These are phyloP conservation scores for Entelurus aequoreus DNA, from an alignment of 2,113 vertebrate genomes.

Conservation along the genomic window DNA sequence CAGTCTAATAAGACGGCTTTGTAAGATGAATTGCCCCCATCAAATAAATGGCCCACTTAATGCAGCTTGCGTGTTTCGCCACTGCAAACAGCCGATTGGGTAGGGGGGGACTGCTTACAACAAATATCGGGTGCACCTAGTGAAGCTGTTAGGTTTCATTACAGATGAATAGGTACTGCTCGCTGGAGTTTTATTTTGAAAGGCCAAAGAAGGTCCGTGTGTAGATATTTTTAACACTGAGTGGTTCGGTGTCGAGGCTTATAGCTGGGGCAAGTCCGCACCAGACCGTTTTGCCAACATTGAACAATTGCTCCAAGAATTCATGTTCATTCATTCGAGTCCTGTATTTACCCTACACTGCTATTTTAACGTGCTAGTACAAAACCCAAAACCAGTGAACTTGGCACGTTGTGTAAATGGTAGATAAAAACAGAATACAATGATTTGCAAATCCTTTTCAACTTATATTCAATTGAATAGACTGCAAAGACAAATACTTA, in stretches of 20 bases:
- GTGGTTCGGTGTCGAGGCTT: slow-evolving; percentile 11
- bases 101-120: slow-evolving; percentile 36
- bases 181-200: slow-evolving; percentile 33
- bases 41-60: slow-evolving; percentile 70
- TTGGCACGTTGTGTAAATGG: too few relatives aligned
- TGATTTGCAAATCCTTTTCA: too few relatives aligned
- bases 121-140: slow-evolving; percentile 48
- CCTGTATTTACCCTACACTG: too few relatives aligned
- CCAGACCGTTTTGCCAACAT: too few relatives aligned
- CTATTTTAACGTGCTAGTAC: too few relatives aligned
- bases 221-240: slow-evolving; percentile 36
- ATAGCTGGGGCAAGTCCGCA: not conserved
- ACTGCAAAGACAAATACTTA: too few relatives aligned
- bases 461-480: too few relatives aligned
- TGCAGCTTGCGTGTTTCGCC: slow-evolving; percentile 54
- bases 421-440: too few relatives aligned
- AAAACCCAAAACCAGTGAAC: too few relatives aligned
- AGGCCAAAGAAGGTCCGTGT: slow-evolving; percentile 24
- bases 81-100: slow-evolving; percentile 44
- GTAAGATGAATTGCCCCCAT: slow-evolving; percentile 70
- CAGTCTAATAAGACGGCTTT: slow-evolving; percentile 71
- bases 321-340: too few relatives aligned
- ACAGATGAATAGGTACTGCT: slow-evolving; percentile 41
- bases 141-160: slow-evolving; percentile 47
- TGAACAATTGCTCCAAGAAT: too few relatives aligned